These are phyloP conservation scores for Oscheius sp. DNA, from an alignment of 2,888 invertebrate genomes.

Conservation along the genomic window DNA sequence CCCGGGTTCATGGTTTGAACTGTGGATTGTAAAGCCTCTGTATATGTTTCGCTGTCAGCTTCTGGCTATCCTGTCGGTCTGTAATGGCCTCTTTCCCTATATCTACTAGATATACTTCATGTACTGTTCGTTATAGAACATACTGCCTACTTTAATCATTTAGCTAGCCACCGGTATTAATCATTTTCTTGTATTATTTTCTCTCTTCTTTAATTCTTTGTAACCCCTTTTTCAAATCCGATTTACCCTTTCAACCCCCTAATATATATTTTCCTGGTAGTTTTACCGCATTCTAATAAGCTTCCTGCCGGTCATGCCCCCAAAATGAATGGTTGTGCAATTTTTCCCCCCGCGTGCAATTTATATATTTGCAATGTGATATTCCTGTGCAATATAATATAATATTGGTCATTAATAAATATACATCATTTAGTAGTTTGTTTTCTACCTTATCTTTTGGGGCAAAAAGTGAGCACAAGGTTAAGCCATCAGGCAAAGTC, in stretches of 20 bases:
- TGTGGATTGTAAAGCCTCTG: neutral
- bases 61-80: constrained; percentile 45
- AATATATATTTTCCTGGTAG: constrained; percentile 7
- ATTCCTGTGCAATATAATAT: no score
- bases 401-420: no score
- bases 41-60: constrained; percentile 34
- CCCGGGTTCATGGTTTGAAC: neutral
- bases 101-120: constrained; percentile 55
- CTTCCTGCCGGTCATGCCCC: constrained; percentile 9
- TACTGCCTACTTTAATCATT: constrained; percentile 23
- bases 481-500: no score
- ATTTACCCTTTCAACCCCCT: neutral
- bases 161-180: constrained; percentile 24
- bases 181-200: neutral
- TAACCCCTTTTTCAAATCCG: neutral
- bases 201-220: no score
- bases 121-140: constrained; percentile 65
- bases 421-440: no score
- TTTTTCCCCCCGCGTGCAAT: neutral
- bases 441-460: no score
- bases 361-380: no score
- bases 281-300: constrained; percentile 6
- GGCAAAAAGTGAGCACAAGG: no score
- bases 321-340: neutral
- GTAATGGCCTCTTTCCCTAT: constrained; percentile 52